Evolutionary conservation across 1,140 invertebrate genomes (phyloP), one percentile per base, ranked within the genome.

Genomic region (Homarus americanus): DNA sequence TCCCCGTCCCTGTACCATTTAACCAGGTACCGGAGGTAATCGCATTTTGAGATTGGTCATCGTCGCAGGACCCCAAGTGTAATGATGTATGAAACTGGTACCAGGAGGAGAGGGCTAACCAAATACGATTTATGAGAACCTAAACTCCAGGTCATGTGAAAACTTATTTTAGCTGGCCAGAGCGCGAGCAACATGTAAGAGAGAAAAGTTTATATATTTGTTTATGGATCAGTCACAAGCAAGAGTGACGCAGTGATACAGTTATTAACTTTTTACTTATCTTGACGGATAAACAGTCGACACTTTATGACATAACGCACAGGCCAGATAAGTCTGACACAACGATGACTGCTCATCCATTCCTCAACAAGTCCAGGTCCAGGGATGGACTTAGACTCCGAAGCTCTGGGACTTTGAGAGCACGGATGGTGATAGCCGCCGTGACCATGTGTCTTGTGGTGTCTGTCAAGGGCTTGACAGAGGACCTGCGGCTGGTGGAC

Each of bases 401-500:
- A 15, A 17, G 49, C 41, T 36, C 58, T 28, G n/a, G 79, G 49
- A 63, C 79, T 24, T 63, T 24, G 53, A 82, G 79, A 63, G 15
- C 41, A 28, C 36, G 79, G 49, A 41, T 82, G 32, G 79, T 34
- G 79, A 24, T 32, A 2, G 79, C 49, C 12, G 58, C 49, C 1
- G 32, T 82, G 28, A 7, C 36, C 5, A 9, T 63, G 79, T 82
- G 79, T 20, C 79, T 82, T 3, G 49, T 80, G 20, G 5, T 38
- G 49, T 5, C 78, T 2, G 49, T n/a, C 79, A 82, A 36, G 20
- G 58, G 79, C 32, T 17, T 58, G 0, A 41, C 32, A 15, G 63
- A 20, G 20, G 63, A 84, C 38, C 66, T 84, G 20, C 20, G 66
- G 24, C 82, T 84, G 82, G 82, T 72, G 36, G 82, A 84, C 63